phyloP scores from a whole-genome alignment of 2,888 invertebrate species.

The Agriopis marginaria region DNA sequence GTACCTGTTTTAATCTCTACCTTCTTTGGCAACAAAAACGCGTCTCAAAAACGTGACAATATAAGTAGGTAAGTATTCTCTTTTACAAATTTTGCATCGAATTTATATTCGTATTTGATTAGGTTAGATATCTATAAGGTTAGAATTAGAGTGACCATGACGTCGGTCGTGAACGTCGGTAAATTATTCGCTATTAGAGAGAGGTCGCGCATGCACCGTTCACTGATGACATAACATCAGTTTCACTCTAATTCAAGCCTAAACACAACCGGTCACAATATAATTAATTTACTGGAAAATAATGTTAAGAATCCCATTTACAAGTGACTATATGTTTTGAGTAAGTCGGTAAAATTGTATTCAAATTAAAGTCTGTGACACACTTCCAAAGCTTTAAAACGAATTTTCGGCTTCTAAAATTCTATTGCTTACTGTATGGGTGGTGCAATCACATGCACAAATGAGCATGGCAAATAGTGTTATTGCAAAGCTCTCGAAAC shows the following conservation, averaged over 20 bases:
- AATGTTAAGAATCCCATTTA: background rate
- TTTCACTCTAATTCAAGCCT: too few relatives aligned
- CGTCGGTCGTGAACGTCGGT: too few relatives aligned
- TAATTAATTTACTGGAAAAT: background rate
- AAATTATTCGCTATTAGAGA: too few relatives aligned
- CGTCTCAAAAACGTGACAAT: constrained; percentile 67
- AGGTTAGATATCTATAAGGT: too few relatives aligned
- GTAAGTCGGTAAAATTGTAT: background rate
- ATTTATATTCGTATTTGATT: background rate
- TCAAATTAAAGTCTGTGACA: background rate
- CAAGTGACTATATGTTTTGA: background rate
- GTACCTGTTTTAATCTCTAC: constrained; percentile 76
- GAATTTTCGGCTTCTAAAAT: constrained; percentile 42
- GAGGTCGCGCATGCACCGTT: too few relatives aligned
- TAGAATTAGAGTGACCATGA: too few relatives aligned
- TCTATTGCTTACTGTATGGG: constrained; percentile 64
- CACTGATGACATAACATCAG: too few relatives aligned
- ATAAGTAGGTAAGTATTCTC: constrained; percentile 56
- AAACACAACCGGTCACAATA: too few relatives aligned
- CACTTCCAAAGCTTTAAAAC: background rate
- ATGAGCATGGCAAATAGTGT: constrained; percentile 67
- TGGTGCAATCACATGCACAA: constrained; percentile 79
- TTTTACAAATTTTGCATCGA: background rate
- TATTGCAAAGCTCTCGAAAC: constrained; percentile 66
- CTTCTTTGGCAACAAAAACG: constrained; percentile 57